Percentiles rank a stretch among this genome's conserved stretches.
Conservation (phyloP, 2,113 vertebrate genomes). For the Grantiella picta region DNA sequence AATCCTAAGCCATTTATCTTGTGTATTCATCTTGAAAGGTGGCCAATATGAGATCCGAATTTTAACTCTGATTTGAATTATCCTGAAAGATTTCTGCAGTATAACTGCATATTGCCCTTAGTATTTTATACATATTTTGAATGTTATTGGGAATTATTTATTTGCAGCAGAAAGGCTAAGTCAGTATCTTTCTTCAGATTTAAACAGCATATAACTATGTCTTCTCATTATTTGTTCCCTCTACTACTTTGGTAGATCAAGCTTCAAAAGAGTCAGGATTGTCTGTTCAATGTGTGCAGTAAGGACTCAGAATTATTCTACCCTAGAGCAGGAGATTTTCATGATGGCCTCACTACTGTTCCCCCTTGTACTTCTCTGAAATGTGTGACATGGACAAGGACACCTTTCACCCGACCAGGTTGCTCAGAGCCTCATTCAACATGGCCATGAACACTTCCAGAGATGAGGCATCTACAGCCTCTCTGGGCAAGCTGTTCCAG, state of each 20-base stretch:
- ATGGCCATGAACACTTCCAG: not conserved
- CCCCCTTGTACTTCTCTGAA: not conserved
- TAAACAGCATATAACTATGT: not conserved
- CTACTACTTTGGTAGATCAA: not conserved
- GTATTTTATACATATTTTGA: not conserved
- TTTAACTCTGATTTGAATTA: not conserved
- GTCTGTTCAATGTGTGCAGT: not conserved
- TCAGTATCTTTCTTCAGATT: not conserved
- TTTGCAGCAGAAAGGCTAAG: not conserved
- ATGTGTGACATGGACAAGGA: not conserved
- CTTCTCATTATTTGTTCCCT: not conserved
- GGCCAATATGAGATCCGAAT: not conserved
- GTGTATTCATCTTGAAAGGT: not conserved
- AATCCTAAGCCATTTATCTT: not conserved
- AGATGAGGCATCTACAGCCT: not conserved
- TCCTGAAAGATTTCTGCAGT: not conserved
- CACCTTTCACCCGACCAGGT: not conserved
- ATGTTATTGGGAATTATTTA: not conserved
- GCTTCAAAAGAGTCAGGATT: not conserved
- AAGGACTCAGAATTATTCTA: not conserved
- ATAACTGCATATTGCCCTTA: not conserved
- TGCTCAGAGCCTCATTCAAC: not conserved
- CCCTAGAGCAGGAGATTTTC: not conserved
- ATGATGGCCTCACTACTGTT: not conserved
- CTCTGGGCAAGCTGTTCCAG: not conserved